These are phyloP conservation scores for Caranx melampygus DNA, from an alignment of 2,113 vertebrate genomes.

Conservation along the genomic window DNA sequence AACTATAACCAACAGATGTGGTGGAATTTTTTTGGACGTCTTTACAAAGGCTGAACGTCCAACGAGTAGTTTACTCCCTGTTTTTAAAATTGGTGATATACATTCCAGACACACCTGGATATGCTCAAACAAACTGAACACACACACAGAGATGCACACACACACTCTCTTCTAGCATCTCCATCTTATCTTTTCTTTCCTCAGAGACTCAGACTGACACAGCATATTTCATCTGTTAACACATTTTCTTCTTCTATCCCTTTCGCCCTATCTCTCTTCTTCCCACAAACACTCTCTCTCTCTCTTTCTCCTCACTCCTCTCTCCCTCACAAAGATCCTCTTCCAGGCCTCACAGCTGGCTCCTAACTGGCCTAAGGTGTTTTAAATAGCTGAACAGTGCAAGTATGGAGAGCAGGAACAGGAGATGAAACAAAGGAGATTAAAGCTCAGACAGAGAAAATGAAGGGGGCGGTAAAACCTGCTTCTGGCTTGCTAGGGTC, in stretches of 20 bases:
- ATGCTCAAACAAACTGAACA: constrained; percentile 12
- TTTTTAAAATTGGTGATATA: neutral
- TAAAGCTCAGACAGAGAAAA: constrained; percentile 40
- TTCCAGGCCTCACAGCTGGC: constrained; percentile 59
- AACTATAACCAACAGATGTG: constrained; percentile 38
- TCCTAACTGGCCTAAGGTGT: constrained; percentile 63
- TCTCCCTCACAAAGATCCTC: constrained; percentile 11
- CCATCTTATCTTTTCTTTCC: constrained; percentile 12
- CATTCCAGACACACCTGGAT: constrained; percentile 33
- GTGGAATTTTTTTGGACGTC: constrained; percentile 25
- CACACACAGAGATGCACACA: constrained; percentile 1
- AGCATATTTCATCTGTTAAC: constrained; percentile 53
- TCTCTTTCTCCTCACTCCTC: neutral
- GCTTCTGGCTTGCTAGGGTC: constrained; percentile 41
- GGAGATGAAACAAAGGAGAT: constrained; percentile 65
- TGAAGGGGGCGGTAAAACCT: constrained; percentile 36
- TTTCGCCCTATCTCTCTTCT: neutral
- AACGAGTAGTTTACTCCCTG: neutral
- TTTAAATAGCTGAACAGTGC: constrained; percentile 68
- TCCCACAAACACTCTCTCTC: neutral
- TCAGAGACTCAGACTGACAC: constrained; percentile 21
- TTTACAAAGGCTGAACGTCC: neutral
- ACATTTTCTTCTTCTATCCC: constrained; percentile 25
- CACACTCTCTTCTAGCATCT: constrained; percentile 3
- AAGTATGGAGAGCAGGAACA: constrained; percentile 34